phyloP scores from a whole-genome alignment of 2,797 vertebrate species.

The Thalassophryne amazonica region DNA sequence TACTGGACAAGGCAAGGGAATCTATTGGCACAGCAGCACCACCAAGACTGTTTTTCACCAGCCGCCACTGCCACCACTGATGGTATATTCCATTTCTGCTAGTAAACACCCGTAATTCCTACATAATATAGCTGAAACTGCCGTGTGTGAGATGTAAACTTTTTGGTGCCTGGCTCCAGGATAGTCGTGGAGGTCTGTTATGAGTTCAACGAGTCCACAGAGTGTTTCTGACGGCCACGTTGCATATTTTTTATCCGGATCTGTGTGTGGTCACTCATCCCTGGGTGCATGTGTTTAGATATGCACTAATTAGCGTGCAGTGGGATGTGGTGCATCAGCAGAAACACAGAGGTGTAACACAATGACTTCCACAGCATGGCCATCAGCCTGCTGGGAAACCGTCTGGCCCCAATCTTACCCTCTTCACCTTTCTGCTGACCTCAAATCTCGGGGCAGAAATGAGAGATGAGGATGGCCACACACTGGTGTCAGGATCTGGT shows the following conservation, averaged over 20 bases:
- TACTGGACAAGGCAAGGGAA: too few relatives aligned
- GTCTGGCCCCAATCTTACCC: conserved; percentile 66
- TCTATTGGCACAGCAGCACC: too few relatives aligned
- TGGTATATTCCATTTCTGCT: too few relatives aligned
- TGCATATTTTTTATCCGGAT: conserved; percentile 9
- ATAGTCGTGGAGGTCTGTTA: too few relatives aligned
- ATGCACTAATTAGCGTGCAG: conserved; percentile 21
- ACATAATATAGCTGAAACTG: too few relatives aligned
- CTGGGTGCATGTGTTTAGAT: conserved; percentile 19
- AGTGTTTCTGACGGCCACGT: conserved; percentile 11
- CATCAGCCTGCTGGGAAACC: conserved; percentile 61
- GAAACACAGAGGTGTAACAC: conserved; percentile 27
- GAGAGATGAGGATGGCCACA: neutral
- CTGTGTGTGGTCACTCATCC: conserved; percentile 3
- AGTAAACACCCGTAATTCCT: too few relatives aligned
- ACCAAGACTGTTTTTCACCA: too few relatives aligned
- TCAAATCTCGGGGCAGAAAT: conserved; percentile 12
- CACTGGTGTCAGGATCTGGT: conserved; percentile 3
- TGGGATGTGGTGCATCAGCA: conserved; percentile 47
- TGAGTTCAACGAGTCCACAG: too few relatives aligned
- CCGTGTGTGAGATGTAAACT: too few relatives aligned
- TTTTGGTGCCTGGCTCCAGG: too few relatives aligned
- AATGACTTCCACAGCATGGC: conserved; percentile 48
- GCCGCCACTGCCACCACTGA: too few relatives aligned
- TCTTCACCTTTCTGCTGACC: conserved; percentile 53